Percentiles rank a stretch among this genome's conserved stretches.
phyloP scores from a whole-genome alignment of 2,797 vertebrate species.

The Phalloptychus januarius region DNA sequence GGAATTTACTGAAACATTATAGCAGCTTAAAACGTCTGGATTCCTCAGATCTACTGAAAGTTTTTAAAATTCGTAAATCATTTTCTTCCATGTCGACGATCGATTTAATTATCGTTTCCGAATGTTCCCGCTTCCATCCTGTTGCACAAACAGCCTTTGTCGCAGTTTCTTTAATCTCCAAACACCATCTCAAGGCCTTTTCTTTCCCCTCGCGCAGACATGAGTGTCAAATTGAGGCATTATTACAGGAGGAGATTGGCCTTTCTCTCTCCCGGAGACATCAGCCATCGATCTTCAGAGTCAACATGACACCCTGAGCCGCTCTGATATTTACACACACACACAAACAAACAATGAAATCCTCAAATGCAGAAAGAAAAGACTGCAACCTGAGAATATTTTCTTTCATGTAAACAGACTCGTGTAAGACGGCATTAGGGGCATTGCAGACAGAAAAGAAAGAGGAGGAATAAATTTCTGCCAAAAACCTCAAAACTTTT shows the following conservation, averaged over 20 bases:
- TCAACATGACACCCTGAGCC: conserved; percentile 54
- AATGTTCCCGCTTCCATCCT: not conserved
- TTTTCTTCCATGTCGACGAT: not conserved
- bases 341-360: conserved; percentile 61
- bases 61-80: not conserved
- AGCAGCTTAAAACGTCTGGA: not conserved
- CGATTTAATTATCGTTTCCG: not conserved
- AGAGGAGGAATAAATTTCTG: too few species aligned
- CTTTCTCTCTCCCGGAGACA: conserved; percentile 63
- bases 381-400: conserved; percentile 41
- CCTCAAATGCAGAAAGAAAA: conserved; percentile 10
- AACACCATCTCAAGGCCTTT: not conserved
- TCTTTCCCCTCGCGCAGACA: not conserved
- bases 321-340: conserved; percentile 68
- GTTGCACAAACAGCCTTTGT: not conserved
- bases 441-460: too few species aligned
- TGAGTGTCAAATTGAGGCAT: conserved; percentile 23
- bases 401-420: conserved; percentile 45
- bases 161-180: not conserved
- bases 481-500: too few species aligned
- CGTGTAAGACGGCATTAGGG: not conserved
- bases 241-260: conserved; percentile 65
- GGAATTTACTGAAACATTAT: not conserved
- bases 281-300: conserved; percentile 67
- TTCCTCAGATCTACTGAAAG: not conserved